phyloP scores from a whole-genome alignment of 1,140 invertebrate genomes.

The Ceratina japonica region DNA sequence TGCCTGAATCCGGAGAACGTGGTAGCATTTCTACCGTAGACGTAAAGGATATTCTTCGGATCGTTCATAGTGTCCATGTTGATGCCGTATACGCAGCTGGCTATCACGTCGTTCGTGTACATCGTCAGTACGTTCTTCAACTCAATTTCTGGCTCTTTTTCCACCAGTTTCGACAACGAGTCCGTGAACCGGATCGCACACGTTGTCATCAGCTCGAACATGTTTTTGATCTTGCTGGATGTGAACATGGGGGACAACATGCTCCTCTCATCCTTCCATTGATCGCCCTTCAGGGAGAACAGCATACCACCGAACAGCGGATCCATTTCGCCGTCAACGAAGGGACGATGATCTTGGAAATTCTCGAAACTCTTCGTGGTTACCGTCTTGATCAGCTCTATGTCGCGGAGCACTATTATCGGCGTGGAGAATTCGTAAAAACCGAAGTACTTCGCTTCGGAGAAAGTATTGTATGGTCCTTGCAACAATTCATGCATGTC shows the following conservation, averaged over 20 bases:
- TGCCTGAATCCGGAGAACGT: not conserved
- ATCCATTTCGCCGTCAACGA: constrained; percentile 64
- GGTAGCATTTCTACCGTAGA: constrained; percentile 72
- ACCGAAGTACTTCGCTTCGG: constrained; percentile 63
- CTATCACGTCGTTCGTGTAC: constrained; percentile 83
- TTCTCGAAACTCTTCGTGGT: constrained; percentile 66
- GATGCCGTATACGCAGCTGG: constrained; percentile 66
- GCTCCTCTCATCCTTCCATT: constrained; percentile 69
- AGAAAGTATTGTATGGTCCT: constrained; percentile 23
- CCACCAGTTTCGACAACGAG: constrained; percentile 60
- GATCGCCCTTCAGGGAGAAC: constrained; percentile 61
- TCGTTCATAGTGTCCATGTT: constrained; percentile 71
- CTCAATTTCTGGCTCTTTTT: constrained; percentile 10
- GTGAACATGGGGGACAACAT: constrained; percentile 72
- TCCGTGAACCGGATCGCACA: constrained; percentile 43
- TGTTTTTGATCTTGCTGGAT: constrained; percentile 66
- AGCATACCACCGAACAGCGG: constrained; percentile 69
- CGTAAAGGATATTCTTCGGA: constrained; percentile 80
- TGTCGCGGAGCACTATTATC: constrained; percentile 69
- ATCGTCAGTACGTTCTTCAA: constrained; percentile 15
- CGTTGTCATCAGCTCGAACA: constrained; percentile 64
- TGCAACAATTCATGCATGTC: not conserved
- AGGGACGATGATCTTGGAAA: constrained; percentile 71
- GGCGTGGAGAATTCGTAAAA: constrained; percentile 64
- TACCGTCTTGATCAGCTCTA: constrained; percentile 71